Evolutionary conservation across 2,797 vertebrate species (phyloP), one percentile per base, ranked within the genome.

Genomic region (Halcyon leucocephala): DNA sequence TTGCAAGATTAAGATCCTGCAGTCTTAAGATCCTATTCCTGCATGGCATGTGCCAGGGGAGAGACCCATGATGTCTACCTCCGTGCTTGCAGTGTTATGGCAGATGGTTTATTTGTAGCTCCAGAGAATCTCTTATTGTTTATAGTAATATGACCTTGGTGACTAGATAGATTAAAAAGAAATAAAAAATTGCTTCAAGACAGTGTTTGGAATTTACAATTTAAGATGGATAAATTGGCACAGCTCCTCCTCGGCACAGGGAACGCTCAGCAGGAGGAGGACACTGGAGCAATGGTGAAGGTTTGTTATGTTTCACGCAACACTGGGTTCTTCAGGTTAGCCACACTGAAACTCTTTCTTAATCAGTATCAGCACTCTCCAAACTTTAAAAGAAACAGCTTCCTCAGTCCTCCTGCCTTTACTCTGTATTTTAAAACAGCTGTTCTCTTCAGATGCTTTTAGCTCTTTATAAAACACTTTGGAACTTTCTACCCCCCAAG

Each of bases 381-480:
- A 77, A 55, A 44, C n/a, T 95, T 58, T 72, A 46, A 94, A 86
- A 76, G 66, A 86, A 80, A 80, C 13, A 82, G 24, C 44, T 18
- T 85, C 33, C 51, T 74, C 29, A 69, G 46, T 84, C 51, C 79
- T 94, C 41, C 20, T 83, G 65, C 44, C n/a, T 95, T 96, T 82
- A 60, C 62, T 24, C n/a, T 39, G 24, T 57, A 28, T 70, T 91
- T 87, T 85, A 73, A 91, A 91, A 35, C 31, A 39, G 46, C 29
- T 17, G 5, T 14, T 44, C 49, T 92, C 7, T 46, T 95, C 51
- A 58, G 64, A 71, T 67, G 54, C 42, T 67, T 92, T 90, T 93
- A 70, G 29, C 39, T 93, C n/a, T 64, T 48, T 76, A 52, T 70
- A 55, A 74, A 92, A 73, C 33, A 42, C 8, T 84, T 89, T 28